Base-by-base conservation (phyloP, 2,888 invertebrate genomes). In the Tipula unca region DNA sequence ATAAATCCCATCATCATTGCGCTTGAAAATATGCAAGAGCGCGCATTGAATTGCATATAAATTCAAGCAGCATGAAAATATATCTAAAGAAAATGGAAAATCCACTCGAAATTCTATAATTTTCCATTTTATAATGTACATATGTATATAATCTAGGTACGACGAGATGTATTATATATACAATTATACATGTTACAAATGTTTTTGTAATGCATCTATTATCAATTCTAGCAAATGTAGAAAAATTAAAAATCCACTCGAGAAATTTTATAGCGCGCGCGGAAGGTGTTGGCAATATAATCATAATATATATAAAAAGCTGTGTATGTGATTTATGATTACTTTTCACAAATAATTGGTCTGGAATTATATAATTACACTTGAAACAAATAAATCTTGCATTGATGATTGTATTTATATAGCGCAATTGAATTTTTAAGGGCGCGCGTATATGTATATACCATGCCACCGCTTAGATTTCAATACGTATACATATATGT, bases 351-450 rank as follows among this genome's bases (percentile, higher is more conserved):
- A 69, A 69, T 69, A 69, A 69, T 69, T 69, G 69, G 69, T 69
- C 69, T 69, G 69, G 69, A 69, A 69, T 69, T 69, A 69, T n/a
- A n/a, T 69, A 69, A 69, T 69, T 69, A 69, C 69, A 69, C 25
- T 48, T 69, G 69, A 69, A 69, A 48, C 6, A 48, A n/a, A 25
- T 25, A 25, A 6, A 69, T 54, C 48, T 54, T 39, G 39, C 39
- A 39, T 17, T 54, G 39, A 39, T 39, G 39, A 10, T 10, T 39
- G 39, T 2, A 39, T 39, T 39, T 39, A 39, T n/a, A n/a, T 39
- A 39, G 39, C 39, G 48, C 48, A 54, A 54, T 54, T 54, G 48
- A 4, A 54, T 54, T 54, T 54, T 54, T 5, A 54, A 54, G 48
- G 2, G 6, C 17, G 20, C 25, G 25, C 8, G 25, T n/a, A n/a